Evolutionary conservation across 2,113 vertebrate genomes (phyloP).

Genomic region (Tauraco erythrolophus): DNA sequence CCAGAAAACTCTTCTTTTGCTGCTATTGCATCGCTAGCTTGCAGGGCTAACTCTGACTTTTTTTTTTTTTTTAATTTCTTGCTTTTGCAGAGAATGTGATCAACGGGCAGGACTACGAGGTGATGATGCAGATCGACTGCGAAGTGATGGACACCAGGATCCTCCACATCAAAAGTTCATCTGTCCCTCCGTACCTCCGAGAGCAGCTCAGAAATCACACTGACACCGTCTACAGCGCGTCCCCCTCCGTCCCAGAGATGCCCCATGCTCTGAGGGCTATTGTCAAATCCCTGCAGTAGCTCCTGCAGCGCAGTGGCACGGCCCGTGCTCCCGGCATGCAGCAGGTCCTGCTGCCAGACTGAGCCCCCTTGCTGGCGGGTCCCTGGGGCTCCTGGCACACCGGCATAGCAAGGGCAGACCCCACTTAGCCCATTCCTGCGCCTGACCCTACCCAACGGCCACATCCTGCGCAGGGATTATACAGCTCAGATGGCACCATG

Average conservation of each 20-base stretch:
- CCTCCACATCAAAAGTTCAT: slow-evolving; percentile 92
- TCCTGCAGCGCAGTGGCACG: fast-evolving
- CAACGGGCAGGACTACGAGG: slow-evolving; percentile 88
- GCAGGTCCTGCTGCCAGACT: background rate
- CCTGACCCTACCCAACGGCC: fast-evolving
- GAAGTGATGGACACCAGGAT: slow-evolving; percentile 95
- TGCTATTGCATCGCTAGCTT: background rate
- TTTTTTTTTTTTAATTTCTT: background rate
- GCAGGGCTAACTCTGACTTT: background rate
- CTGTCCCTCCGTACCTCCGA: slow-evolving; percentile 87
- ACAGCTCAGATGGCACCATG: background rate
- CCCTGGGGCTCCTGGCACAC: background rate
- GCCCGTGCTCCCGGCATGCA: background rate
- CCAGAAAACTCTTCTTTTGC: too few species aligned
- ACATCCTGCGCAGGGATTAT: fast-evolving
- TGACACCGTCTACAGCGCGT: slow-evolving; percentile 77
- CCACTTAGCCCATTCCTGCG: background rate
- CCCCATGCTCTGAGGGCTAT: slow-evolving; percentile 84
- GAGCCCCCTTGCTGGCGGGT: background rate
- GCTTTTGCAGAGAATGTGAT: slow-evolving; percentile 87
- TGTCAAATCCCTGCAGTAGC: slow-evolving; percentile 81
- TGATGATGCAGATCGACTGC: slow-evolving; percentile 99
- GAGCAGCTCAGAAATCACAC: slow-evolving; percentile 84
- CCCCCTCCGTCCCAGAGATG: slow-evolving; percentile 69
- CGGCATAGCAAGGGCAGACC: background rate